These are phyloP conservation scores for Holothuria leucospilota DNA, from an alignment of 53 echinoderm and acorn worm genomes.

Conservation along the genomic window DNA sequence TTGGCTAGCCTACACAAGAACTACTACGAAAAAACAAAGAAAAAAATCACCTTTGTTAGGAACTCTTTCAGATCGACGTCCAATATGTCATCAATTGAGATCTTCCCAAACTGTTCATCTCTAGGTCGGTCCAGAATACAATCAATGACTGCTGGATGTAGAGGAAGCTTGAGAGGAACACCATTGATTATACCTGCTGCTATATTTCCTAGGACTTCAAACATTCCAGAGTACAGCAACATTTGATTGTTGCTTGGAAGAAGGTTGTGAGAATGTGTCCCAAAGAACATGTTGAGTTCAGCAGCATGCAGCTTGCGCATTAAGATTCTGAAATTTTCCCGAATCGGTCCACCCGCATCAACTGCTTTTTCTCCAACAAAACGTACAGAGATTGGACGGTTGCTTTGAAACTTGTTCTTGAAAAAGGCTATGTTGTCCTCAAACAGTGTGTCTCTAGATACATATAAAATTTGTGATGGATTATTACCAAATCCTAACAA, in stretches of 20 bases:
- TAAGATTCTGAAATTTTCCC: constrained; percentile 16
- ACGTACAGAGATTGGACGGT: neutral
- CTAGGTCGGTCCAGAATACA: neutral
- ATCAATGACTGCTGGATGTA: constrained; percentile 11
- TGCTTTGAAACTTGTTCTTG: neutral
- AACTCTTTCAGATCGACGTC: neutral
- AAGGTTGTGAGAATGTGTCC: constrained; percentile 2
- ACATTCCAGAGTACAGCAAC: constrained; percentile 1
- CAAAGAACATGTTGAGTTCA: neutral
- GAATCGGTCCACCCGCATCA: constrained; percentile 1
- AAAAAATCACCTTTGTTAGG: no score
- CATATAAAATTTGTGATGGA: neutral
- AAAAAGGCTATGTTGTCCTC: constrained; percentile 28
- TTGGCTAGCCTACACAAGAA: no score
- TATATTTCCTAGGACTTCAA: constrained; percentile 10
- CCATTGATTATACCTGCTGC: constrained; percentile 4
- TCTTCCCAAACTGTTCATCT: neutral
- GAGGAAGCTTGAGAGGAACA: neutral
- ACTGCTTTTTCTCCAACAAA: neutral
- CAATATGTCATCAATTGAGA: neutral
- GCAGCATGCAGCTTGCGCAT: neutral
- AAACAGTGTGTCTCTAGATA: neutral
- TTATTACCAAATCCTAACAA: neutral
- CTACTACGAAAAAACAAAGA: no score
- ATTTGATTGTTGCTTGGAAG: constrained; percentile 19